Percentiles rank a stretch among this genome's conserved stretches.
phyloP scores from a whole-genome alignment of 2,797 vertebrate genomes.

The Xyrichtys novacula region DNA sequence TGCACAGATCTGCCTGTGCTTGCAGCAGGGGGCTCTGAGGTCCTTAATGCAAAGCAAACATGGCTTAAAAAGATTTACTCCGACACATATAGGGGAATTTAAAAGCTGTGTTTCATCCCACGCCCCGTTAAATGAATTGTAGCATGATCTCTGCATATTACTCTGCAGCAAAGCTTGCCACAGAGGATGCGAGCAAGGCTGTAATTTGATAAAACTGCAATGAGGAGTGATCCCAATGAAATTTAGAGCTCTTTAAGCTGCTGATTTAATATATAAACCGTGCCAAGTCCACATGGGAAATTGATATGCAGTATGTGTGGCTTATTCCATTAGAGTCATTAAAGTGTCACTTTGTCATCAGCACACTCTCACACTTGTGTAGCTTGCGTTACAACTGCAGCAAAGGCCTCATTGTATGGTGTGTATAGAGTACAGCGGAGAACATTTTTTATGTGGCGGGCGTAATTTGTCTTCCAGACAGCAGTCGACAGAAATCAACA shows the following conservation, averaged over 20 bases:
- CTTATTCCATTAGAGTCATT: conserved; percentile 78
- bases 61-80: conserved; percentile 80
- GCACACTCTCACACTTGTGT: conserved; percentile 48
- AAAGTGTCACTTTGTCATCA: conserved; percentile 80
- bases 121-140: conserved; percentile 67
- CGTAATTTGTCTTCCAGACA: conserved; percentile 77
- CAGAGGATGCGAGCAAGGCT: conserved; percentile 42
- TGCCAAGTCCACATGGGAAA: conserved; percentile 63
- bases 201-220: conserved; percentile 76
- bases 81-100: conserved; percentile 75
- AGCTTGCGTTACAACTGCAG: conserved; percentile 63
- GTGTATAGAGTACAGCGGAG: conserved; percentile 59
- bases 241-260: conserved; percentile 53
- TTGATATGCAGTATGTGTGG: conserved; percentile 70
- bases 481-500: conserved; percentile 60
- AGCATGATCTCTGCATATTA: conserved; percentile 52
- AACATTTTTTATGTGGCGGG: conserved; percentile 55
- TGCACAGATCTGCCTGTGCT: conserved; percentile 67
- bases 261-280: conserved; percentile 24
- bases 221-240: conserved; percentile 47
- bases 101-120: conserved; percentile 77
- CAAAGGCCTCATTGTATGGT: conserved; percentile 72
- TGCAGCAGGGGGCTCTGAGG: conserved; percentile 68
- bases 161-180: conserved; percentile 25
- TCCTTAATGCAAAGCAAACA: conserved; percentile 83